Conservation (phyloP, 37 sponge, comb jelly and placozoan genomes). For the Crambe crambe region DNA sequence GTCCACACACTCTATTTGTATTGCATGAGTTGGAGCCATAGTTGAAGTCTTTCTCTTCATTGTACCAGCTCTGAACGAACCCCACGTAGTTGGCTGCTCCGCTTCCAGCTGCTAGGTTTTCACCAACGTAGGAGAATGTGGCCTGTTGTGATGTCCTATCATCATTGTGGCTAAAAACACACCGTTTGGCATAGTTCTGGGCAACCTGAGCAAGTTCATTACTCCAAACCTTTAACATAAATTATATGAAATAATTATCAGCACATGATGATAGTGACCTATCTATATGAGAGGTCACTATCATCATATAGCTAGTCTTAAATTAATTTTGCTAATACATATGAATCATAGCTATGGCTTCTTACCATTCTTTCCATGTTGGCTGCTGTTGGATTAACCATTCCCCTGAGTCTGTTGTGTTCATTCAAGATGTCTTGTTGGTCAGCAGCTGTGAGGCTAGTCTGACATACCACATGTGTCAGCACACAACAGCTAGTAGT, state of each 20-base stretch:
- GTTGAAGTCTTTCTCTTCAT: slow-evolving; percentile 13
- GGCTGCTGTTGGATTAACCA: slow-evolving; percentile 4
- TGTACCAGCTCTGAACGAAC: neutral
- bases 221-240: slow-evolving; percentile 8
- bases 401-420: slow-evolving; percentile 8
- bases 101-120: neutral
- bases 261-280: no score
- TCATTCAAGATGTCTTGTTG: slow-evolving; percentile 2
- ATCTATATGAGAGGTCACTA: no score
- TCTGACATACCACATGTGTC: neutral
- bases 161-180: slow-evolving; percentile 9
- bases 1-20: neutral
- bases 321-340: neutral
- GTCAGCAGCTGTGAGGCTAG: neutral
- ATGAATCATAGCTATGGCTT: neutral
- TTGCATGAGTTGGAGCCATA: neutral
- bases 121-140: slow-evolving; percentile 9
- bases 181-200: slow-evolving; percentile 7
- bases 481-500: neutral
- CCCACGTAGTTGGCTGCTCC: neutral
- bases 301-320: neutral
- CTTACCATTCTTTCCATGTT: slow-evolving; percentile 29
- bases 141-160: slow-evolving; percentile 1
- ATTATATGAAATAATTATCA: no score
- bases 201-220: slow-evolving; percentile 21